Evolutionary conservation across 2,888 invertebrate genomes (phyloP).

Genomic region (Branchellion lobata): DNA sequence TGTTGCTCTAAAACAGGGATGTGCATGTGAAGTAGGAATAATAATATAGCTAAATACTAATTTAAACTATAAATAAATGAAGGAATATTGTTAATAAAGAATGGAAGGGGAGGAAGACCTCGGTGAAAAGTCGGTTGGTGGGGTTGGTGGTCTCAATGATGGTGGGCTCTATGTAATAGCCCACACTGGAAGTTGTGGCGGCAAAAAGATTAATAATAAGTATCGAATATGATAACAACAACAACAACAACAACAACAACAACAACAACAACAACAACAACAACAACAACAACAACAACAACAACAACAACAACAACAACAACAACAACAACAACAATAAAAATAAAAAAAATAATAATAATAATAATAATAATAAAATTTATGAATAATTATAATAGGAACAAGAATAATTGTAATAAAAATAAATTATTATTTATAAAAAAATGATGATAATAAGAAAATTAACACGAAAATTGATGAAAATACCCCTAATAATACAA

Average conservation of each 20-base stretch:
- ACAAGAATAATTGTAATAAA: neutral
- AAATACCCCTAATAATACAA: neutral
- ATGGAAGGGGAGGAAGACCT: conserved; percentile 56
- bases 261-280: too few species aligned
- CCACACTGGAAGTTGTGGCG: conserved; percentile 68
- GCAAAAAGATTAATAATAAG: too few species aligned
- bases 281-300: too few species aligned
- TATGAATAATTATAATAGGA: neutral
- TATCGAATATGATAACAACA: too few species aligned
- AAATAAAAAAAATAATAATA: too few species aligned
- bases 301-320: too few species aligned
- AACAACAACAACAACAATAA: too few species aligned
- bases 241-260: too few species aligned
- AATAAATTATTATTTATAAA: conserved; percentile 3
- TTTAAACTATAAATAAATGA: too few species aligned
- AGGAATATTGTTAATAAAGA: neutral
- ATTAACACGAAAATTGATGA: neutral
- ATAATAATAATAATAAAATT: neutral
- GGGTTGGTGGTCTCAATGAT: conserved; percentile 84
- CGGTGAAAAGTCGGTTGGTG: conserved; percentile 67
- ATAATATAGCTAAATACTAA: too few species aligned
- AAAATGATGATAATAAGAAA: neutral
- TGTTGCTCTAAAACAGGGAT: too few species aligned
- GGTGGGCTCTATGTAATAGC: conserved; percentile 93
- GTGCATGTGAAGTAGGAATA: too few species aligned